phyloP scores from a whole-genome alignment of 2,113 vertebrate genomes.

The Ancistrus triradiatus region DNA sequence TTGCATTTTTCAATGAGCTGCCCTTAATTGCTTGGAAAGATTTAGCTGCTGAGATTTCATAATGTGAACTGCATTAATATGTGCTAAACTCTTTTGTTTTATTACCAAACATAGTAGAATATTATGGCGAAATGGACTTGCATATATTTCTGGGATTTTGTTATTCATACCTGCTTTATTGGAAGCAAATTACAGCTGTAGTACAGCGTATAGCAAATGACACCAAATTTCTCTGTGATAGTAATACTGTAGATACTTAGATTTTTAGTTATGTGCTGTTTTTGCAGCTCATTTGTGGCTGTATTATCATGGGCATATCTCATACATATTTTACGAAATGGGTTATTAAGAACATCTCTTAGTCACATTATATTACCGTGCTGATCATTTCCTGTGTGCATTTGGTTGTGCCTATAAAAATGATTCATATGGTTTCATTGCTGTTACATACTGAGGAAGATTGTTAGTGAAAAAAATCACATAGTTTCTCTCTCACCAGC shows the following conservation, averaged over 20 bases:
- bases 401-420: background rate
- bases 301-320: constrained; percentile 19
- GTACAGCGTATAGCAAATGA: constrained; percentile 8
- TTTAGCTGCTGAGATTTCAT: too few relatives aligned
- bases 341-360: constrained; percentile 21
- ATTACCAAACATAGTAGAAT: too few relatives aligned
- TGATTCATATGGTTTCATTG: background rate
- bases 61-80: too few relatives aligned
- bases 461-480: too few relatives aligned
- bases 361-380: constrained; percentile 12
- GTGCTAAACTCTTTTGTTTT: too few relatives aligned
- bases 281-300: constrained; percentile 27
- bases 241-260: background rate
- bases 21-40: too few relatives aligned
- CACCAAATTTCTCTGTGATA: background rate
- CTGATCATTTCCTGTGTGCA: constrained; percentile 11
- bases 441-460: background rate
- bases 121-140: too few relatives aligned
- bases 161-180: too few relatives aligned
- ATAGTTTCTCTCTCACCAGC: too few relatives aligned
- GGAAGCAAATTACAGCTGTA: too few relatives aligned
- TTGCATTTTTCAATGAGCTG: too few relatives aligned
- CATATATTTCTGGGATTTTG: too few relatives aligned
- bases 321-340: constrained; percentile 39
- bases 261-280: constrained; percentile 23